These are phyloP conservation scores for Xiphydria camelus DNA, from an alignment of 2,888 invertebrate species.

Conservation along the genomic window DNA sequence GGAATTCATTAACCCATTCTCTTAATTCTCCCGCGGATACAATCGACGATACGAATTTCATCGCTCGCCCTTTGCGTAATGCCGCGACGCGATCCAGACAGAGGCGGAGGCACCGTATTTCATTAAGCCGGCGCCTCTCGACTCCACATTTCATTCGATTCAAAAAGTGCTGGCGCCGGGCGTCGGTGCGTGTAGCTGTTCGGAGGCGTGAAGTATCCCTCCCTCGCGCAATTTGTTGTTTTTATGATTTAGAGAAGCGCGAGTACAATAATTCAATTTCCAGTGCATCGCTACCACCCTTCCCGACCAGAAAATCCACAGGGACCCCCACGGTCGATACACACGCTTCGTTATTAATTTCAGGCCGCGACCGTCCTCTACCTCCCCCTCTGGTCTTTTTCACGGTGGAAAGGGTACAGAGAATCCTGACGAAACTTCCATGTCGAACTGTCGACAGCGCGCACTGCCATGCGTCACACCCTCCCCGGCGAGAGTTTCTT, in stretches of 20 bases:
- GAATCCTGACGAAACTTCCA: no score
- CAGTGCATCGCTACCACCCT: slow-evolving; percentile 28
- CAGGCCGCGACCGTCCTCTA: slow-evolving; percentile 24
- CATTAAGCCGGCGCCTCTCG: slow-evolving; percentile 37
- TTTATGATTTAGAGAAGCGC: slow-evolving; percentile 49
- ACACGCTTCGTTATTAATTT: slow-evolving; percentile 43
- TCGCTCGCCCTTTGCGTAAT: slow-evolving; percentile 9
- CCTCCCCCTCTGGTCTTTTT: no score
- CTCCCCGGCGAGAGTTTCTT: no score
- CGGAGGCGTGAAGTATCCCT: slow-evolving; percentile 7
- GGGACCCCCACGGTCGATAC: slow-evolving; percentile 35
- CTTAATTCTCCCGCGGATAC: background rate
- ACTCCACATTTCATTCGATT: slow-evolving; percentile 50
- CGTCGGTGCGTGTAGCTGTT: slow-evolving; percentile 8
- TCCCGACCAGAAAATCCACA: no score
- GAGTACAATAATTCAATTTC: slow-evolving; percentile 48
- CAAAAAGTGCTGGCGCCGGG: slow-evolving; percentile 35
- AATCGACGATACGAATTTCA: slow-evolving; percentile 10
- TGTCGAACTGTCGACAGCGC: no score
- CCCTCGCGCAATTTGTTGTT: slow-evolving; percentile 47
- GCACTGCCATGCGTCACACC: no score
- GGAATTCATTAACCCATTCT: no score
- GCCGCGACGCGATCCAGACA: slow-evolving; percentile 14
- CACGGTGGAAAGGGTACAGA: no score
- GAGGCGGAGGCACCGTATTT: slow-evolving; percentile 45